phyloP scores from a whole-genome alignment of 2,113 vertebrate species.

The Perca flavescens region DNA sequence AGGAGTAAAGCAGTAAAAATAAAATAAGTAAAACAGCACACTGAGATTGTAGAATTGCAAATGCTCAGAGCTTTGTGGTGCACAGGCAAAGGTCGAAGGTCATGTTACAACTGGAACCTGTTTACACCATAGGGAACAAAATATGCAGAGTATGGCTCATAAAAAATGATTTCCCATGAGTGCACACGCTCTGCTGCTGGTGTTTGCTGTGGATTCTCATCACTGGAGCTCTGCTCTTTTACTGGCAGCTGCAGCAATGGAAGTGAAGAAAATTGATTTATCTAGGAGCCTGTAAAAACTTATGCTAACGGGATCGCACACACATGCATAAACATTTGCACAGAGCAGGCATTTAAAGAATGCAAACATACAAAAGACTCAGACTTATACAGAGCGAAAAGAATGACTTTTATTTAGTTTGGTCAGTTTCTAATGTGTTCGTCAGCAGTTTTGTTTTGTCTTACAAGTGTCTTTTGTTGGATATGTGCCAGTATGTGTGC shows the following conservation, averaged over 20 bases:
- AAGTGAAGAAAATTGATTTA: slow-evolving; percentile 45
- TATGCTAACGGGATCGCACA: slow-evolving; percentile 27
- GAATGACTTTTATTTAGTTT: slow-evolving; percentile 30
- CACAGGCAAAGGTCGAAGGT: slow-evolving; percentile 30
- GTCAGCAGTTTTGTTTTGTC: slow-evolving; percentile 53
- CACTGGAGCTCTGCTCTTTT: slow-evolving; percentile 37
- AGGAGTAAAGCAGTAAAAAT: slow-evolving; percentile 12
- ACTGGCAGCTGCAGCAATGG: slow-evolving; percentile 40
- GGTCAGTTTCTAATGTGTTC: slow-evolving; percentile 9
- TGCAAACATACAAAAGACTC: slow-evolving; percentile 29
- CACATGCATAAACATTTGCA: slow-evolving; percentile 55
- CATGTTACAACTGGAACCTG: slow-evolving; percentile 17
- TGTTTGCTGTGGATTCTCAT: slow-evolving; percentile 46
- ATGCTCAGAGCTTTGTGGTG: background rate
- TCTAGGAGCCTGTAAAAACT: slow-evolving; percentile 42
- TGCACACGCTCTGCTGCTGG: background rate
- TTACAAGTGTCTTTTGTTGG: slow-evolving; percentile 15
- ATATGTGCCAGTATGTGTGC: background rate
- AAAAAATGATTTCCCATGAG: slow-evolving; percentile 45
- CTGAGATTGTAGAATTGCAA: background rate
- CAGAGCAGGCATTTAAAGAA: slow-evolving; percentile 33
- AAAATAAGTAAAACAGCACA: background rate
- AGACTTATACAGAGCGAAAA: background rate
- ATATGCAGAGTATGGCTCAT: slow-evolving; percentile 6
- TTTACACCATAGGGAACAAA: slow-evolving; percentile 31